Evolutionary conservation across 2,113 vertebrate genomes (phyloP).

Genomic region (Ptilonorhynchus violaceus): DNA sequence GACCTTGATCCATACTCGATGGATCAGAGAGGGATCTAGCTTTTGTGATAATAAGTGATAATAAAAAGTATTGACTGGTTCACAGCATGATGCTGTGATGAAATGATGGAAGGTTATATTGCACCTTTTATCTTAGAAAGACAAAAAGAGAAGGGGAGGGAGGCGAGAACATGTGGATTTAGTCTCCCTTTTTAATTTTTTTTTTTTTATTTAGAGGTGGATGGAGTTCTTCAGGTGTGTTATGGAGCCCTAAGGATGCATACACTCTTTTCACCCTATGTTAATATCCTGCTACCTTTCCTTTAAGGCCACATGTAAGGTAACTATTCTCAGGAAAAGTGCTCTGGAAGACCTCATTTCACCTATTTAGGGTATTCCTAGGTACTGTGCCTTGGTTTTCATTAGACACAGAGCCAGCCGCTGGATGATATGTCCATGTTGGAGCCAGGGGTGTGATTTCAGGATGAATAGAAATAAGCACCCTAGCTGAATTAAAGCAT

Average conservation of each 20-base stretch:
- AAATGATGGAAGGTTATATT: not conserved
- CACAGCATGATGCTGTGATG: not conserved
- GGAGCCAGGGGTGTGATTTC: not conserved
- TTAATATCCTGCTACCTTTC: not conserved
- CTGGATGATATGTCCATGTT: not conserved
- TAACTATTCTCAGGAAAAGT: not conserved
- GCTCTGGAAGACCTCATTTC: not conserved
- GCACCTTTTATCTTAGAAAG: not conserved
- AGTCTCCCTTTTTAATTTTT: not conserved
- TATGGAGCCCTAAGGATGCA: not conserved
- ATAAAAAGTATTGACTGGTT: slow-evolving; percentile 36
- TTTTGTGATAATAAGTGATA: slow-evolving; percentile 33
- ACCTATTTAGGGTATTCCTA: not conserved
- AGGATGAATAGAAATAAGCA: not conserved
- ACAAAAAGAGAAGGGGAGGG: not conserved
- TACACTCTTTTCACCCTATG: not conserved
- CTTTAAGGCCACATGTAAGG: not conserved
- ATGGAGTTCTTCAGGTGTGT: not conserved
- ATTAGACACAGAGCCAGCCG: not conserved
- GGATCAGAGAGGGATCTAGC: not conserved
- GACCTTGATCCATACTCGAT: not conserved
- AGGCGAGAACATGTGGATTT: not conserved
- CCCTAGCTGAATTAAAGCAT: not conserved
- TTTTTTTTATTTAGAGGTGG: not conserved
- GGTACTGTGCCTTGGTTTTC: not conserved